Evolutionary conservation across 1,140 invertebrate genomes (phyloP).

Genomic region (Harpegnathos saltator): DNA sequence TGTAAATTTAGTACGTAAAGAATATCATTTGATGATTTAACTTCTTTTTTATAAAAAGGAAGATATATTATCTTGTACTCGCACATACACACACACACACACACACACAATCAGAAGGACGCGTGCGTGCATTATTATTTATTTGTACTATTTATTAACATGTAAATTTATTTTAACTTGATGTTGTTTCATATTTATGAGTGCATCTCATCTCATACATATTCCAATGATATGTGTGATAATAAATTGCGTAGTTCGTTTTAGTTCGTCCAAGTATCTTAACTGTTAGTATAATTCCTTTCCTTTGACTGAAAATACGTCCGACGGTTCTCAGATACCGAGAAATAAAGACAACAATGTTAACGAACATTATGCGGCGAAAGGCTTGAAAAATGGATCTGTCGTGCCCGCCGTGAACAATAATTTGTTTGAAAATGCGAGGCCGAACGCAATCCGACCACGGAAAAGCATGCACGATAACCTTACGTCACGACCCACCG

Average conservation of each 20-base stretch:
- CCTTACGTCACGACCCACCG: conserved; percentile 60
- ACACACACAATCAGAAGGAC: too few relatives aligned
- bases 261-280: too few relatives aligned
- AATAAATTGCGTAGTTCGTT: too few relatives aligned
- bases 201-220: neutral
- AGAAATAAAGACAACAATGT: neutral
- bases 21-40: neutral
- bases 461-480: conserved; percentile 58
- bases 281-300: too few relatives aligned
- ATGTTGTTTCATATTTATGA: neutral
- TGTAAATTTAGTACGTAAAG: neutral
- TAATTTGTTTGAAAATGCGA: conserved; percentile 58
- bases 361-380: conserved; percentile 15
- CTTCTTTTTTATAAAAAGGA: neutral
- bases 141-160: too few relatives aligned
- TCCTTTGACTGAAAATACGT: neutral
- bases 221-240: too few relatives aligned
- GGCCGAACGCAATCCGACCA: conserved; percentile 41
- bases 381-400: conserved; percentile 38
- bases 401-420: conserved; percentile 10
- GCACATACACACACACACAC: too few relatives aligned
- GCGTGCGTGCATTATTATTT: too few relatives aligned
- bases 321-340: neutral
- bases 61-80: neutral
- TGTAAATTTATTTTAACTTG: neutral